Evolutionary conservation across 2,888 invertebrate species (phyloP), one percentile per base, ranked within the genome.

Genomic region (Ischnus inquisitorius): DNA sequence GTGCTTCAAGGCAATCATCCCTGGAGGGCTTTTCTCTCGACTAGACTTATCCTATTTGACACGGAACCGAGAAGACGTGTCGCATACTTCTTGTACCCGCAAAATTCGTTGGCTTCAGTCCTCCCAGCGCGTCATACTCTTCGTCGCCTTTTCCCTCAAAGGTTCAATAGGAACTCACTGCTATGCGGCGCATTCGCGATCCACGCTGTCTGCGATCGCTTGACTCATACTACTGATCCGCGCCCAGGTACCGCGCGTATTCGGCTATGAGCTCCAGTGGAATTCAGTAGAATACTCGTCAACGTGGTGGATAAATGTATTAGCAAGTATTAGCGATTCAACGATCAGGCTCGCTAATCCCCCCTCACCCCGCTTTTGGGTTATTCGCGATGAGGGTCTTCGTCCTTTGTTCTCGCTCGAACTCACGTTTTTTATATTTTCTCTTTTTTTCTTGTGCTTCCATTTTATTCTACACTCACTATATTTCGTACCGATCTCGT

Each of bases 201-300:
- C 43, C 43, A 46, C 39, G 16, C 12, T 28, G 80, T 14, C 83
- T 43, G 74, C n/a, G 74, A 77, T 83, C 64, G 76, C 77, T 80
- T 62, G 48, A 77, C 74, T 83, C 76, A 74, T 77, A 74, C 83
- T 60, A 80, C 80, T 74, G 72, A 28, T 57, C 57, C 57, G 25
- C 28, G 25, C 22, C 1, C 14, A 3, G 25, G 14, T 22, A 22
- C 57, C 25, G 12, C 57, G 57, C 57, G 57, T 57, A 57, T 34
- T 6, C 57, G 19, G 43, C 60, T 60, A 60, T 60, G 60, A 28
- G n/a, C 25, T 25, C 72, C 25, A 8, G 60, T 60, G 72, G 60
- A 72, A 72, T 72, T 60, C 72, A 25, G 43, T 43, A 28, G 43
- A 54, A 62, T 54, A 34, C 25, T 14, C 25, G 60, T 51, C 51